Percentiles rank a stretch among this genome's conserved stretches.
These are phyloP conservation scores for Embidobia sp. DNA, from an alignment of 2,888 invertebrate genomes.

Conservation along the genomic window DNA sequence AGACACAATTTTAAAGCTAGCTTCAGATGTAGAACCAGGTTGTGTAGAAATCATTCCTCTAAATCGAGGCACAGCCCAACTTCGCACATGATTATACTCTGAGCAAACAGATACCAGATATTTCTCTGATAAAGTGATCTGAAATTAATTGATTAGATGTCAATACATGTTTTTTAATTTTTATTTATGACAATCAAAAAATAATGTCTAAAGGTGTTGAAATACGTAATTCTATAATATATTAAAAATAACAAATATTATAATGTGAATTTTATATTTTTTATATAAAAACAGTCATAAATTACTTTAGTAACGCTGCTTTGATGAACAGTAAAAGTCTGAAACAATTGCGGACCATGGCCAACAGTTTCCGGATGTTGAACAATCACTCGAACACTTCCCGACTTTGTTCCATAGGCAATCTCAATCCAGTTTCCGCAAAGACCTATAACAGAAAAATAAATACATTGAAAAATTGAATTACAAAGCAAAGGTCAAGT, in stretches of 20 bases:
- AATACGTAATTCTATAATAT: constrained; percentile 1
- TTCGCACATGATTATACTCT: constrained; percentile 98
- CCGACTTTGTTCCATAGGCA: constrained; percentile 98
- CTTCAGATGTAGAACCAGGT: constrained; percentile 98
- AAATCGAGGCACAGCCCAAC: constrained; percentile 98
- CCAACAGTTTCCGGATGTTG: constrained; percentile 99
- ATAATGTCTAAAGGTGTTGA: too few relatives aligned
- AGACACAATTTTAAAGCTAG: constrained; percentile 97
- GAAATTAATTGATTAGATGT: constrained; percentile 33
- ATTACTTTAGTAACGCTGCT: constrained; percentile 95
- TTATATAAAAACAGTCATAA: too few relatives aligned
- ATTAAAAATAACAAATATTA: too few relatives aligned
- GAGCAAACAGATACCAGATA: constrained; percentile 97
- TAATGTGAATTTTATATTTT: too few relatives aligned
- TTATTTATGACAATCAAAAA: too few relatives aligned
- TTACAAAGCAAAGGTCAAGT: too few relatives aligned
- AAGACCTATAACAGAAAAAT: constrained; percentile 88
- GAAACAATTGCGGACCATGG: constrained; percentile 98
- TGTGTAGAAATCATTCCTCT: constrained; percentile 99
- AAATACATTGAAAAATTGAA: too few relatives aligned
- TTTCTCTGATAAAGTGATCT: constrained; percentile 97
- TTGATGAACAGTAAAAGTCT: constrained; percentile 98
- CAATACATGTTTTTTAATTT: not conserved
- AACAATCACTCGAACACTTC: constrained; percentile 97
- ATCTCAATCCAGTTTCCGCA: constrained; percentile 99